Base-by-base conservation (phyloP, 2,888 invertebrate species). In the Caenorhabditis doughertyi region DNA sequence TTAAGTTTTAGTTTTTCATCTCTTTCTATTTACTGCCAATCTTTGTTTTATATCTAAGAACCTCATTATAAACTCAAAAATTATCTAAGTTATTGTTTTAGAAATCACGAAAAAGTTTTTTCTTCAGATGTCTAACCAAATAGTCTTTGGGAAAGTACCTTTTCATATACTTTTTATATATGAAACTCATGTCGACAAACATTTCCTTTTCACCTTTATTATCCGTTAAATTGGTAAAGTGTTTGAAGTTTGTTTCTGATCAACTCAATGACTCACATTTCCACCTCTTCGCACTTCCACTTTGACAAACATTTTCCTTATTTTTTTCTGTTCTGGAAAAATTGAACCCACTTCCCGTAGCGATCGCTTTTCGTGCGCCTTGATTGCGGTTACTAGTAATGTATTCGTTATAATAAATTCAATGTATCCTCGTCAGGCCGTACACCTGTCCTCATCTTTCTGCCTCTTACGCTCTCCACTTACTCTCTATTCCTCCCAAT, bases 371-470 rank as follows among this genome's bases (percentile, higher is more conserved):
- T 73, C 64, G 64, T 27, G 27, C 55, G 21, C 62, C 65, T 56
- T 35, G n/a, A 51, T 44, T 67, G 65, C 73, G 73, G 56, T 58
- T 58, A 67, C 67, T 76, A 51, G 76, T 76, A 76, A 76, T 67
- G 76, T 58, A 76, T 76, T 76, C 67, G 51, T 76, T 67, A 68
- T 76, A 76, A 76, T 76, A 44, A 76, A 74, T 74, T 74, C 71
- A 44, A 51, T 71, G 58, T 49, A 71, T 71, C 71, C 71, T 58
- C 58, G 71, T 49, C 64, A n/a, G 51, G 49, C 65, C 76, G 76
- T 67, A 76, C 76, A 76, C 76, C 76, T 76, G 76, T 76, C 76
- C 74, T 67, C 74, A 58, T 73, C 73, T 42, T 56, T 64, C 56
- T 49, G 47, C 18, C 32, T 62, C 62, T 65, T 49, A 32, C 62